Evolutionary conservation across 2,113 vertebrate genomes (phyloP).

Genomic region (Alouatta palliata): DNA sequence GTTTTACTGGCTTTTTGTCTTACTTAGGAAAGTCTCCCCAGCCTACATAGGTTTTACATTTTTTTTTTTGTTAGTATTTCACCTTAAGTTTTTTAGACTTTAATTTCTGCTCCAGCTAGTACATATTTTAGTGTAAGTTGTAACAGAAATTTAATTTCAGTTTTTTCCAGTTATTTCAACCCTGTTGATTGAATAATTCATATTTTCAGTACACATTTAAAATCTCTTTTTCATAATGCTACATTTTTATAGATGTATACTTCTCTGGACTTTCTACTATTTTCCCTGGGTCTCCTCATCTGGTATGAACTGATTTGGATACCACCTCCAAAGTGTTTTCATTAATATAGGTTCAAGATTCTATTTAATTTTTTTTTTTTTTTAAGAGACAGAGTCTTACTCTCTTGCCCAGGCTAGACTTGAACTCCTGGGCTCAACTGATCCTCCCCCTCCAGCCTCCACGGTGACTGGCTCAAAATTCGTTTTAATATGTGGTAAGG

Average conservation of each 20-base stretch:
- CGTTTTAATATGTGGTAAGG: constrained; percentile 29
- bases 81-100: not conserved
- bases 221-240: not conserved
- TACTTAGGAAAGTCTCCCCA: not conserved
- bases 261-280: not conserved
- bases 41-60: not conserved
- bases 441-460: not conserved
- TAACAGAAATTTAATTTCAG: not conserved
- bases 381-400: not conserved
- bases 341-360: constrained; percentile 11
- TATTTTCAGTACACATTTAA: not conserved
- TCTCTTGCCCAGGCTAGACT: not conserved
- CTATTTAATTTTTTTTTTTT: not conserved
- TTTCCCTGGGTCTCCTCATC: not conserved
- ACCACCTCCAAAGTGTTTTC: constrained; percentile 5
- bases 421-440: not conserved
- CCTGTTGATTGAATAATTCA: not conserved
- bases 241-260: not conserved
- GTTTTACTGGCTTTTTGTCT: not conserved
- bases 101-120: not conserved
- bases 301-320: constrained; percentile 26
- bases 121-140: not conserved
- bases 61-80: not conserved
- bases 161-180: constrained; percentile 13
- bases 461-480: not conserved